These are phyloP conservation scores for Anoplius nigerrimus DNA, from an alignment of 2,888 invertebrate species.

Conservation along the genomic window DNA sequence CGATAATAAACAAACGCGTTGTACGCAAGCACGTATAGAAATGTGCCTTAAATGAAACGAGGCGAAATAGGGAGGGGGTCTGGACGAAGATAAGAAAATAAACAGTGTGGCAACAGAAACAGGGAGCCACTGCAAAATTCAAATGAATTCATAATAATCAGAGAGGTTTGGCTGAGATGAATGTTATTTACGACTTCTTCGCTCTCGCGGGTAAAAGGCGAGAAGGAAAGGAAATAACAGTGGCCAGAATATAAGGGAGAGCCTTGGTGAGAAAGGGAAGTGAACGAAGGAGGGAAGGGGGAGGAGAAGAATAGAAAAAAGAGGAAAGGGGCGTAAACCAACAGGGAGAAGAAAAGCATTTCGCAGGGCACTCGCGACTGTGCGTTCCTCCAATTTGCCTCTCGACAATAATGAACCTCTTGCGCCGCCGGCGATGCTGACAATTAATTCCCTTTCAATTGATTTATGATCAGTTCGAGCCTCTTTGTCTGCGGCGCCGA, in stretches of 20 bases:
- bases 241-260: background rate
- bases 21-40: no score
- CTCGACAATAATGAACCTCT: no score
- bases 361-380: background rate
- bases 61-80: background rate
- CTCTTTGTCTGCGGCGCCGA: no score
- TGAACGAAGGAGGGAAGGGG: background rate
- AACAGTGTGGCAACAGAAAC: background rate
- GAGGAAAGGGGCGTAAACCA: no score
- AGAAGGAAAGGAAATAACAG: background rate
- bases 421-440: no score
- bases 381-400: background rate
- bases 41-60: background rate
- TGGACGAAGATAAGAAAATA: background rate
- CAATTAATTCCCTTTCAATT: no score
- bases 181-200: conserved; percentile 14
- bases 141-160: conserved; percentile 42
- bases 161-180: conserved; percentile 12
- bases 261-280: background rate
- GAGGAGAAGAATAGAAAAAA: no score
- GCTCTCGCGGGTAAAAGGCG: background rate
- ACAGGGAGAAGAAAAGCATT: background rate
- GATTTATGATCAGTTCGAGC: no score
- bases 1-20: no score
- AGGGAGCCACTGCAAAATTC: conserved; percentile 20